Evolutionary conservation across 2,113 vertebrate genomes (phyloP).

Genomic region (Muscicapa adusta): DNA sequence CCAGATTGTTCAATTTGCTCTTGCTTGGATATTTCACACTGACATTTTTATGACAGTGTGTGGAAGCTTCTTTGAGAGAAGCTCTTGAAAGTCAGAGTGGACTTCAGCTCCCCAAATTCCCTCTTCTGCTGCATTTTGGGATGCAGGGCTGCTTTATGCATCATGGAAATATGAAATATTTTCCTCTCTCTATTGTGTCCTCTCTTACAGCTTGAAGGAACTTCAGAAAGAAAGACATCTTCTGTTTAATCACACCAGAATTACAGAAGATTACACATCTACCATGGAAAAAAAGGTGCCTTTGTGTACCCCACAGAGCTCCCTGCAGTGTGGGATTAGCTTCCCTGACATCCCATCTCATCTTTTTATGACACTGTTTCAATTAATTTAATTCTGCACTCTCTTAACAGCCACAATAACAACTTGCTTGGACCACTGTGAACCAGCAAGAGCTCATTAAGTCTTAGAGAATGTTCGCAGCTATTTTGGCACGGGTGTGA

Average conservation of each 20-base stretch:
- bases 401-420: constrained; percentile 36
- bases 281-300: not conserved
- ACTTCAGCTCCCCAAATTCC: not conserved
- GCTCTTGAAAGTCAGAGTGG: not conserved
- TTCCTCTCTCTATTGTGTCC: not conserved
- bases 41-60: not conserved
- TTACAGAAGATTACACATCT: not conserved
- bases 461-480: constrained; percentile 56
- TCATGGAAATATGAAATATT: not conserved
- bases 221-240: not conserved
- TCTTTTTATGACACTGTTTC: constrained; percentile 36
- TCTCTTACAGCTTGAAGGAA: not conserved
- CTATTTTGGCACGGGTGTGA: constrained; percentile 24
- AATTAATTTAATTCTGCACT: constrained; percentile 44
- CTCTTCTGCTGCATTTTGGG: not conserved
- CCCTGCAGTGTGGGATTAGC: not conserved
- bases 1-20: constrained; percentile 22
- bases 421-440: constrained; percentile 40
- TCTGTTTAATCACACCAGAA: not conserved
- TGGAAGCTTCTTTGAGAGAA: not conserved
- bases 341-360: not conserved
- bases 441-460: constrained; percentile 69
- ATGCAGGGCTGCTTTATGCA: not conserved
- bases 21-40: constrained; percentile 7
- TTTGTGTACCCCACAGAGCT: not conserved